Evolutionary conservation across 2,888 invertebrate species (phyloP).

Genomic region (Antitype chi): DNA sequence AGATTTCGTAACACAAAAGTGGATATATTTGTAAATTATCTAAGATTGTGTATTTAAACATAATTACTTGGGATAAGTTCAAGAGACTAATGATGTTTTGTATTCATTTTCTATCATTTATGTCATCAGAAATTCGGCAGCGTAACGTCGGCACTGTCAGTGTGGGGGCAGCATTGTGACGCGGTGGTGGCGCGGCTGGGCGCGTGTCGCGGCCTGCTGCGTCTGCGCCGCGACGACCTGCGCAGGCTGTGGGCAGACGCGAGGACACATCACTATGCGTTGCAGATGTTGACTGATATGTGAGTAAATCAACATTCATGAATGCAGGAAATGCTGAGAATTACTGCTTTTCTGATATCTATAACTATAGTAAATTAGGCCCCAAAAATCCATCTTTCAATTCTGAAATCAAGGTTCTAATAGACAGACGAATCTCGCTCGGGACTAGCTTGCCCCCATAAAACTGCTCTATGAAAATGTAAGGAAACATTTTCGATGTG

Average conservation of each 20-base stretch:
- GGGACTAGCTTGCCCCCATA: not conserved
- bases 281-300: conserved; percentile 97
- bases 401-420: not conserved
- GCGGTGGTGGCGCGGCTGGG: conserved; percentile 83
- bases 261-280: conserved; percentile 98
- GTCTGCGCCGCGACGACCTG: conserved; percentile 97
- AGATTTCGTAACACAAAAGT: not conserved
- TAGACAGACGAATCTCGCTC: not conserved
- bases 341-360: not conserved
- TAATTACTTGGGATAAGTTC: too few species aligned
- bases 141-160: conserved; percentile 79
- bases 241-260: conserved; percentile 98
- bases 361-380: not conserved
- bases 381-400: not conserved
- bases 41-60: not conserved
- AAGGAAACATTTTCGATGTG: too few species aligned
- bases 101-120: not conserved
- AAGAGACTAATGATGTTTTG: too few species aligned
- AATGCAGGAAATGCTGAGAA: not conserved
- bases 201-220: conserved; percentile 91
- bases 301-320: conserved; percentile 74
- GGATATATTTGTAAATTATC: not conserved
- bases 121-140: conserved; percentile 81
- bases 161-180: conserved; percentile 85
- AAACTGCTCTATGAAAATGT: not conserved